Base-by-base conservation (phyloP, 2,113 vertebrate genomes). In the Polyodon spathula region DNA sequence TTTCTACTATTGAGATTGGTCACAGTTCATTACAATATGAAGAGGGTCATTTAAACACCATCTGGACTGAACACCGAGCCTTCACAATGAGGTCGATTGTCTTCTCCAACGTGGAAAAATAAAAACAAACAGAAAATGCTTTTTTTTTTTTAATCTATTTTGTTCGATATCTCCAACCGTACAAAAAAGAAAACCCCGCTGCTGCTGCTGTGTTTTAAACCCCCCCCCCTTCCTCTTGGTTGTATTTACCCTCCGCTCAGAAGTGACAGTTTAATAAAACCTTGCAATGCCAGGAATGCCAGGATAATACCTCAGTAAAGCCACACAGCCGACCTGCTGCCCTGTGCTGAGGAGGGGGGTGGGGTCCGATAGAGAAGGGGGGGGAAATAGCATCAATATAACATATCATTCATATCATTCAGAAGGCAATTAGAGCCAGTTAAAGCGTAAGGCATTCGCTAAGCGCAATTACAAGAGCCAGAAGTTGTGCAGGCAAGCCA, bases 181-280 rank as follows among this genome's bases (percentile, higher is more conserved):
- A n/a, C n/a, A n/a, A n/a, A n/a, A 1, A 12, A 44, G 43, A 7
- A 44, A 1, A 44, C 12, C 1, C 12, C 43, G 43, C 7, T 7
- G 43, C 12, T 44, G 43, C 7, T 44, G 43, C 12, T 56, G 63
- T 60, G 69, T 70, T 62, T 57, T 58, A 71, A 63, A 69, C 76
- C 72, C 77, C 71, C 73, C 69, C 61, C 60, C 63, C 75, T 78
- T 69, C 70, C 69, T 75, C 54, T 57, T 54, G 64, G 62, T 70
- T 62, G 67, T 66, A 40, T 40, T 71, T 71, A 80, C 86, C 81
- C 78, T 72, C 41, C 80, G 85, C 77, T 72, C 59, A 77, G 78
- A 75, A 67, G 73, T 78, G 83, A 84, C 84, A 86, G 79, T 81
- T 86, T 82, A 86, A 84, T 87, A 84, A 84, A 77, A 73, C 76